Evolutionary conservation across 2,888 invertebrate species (phyloP), one percentile per base, ranked within the genome.

Genomic region (Chloromyia formosa): DNA sequence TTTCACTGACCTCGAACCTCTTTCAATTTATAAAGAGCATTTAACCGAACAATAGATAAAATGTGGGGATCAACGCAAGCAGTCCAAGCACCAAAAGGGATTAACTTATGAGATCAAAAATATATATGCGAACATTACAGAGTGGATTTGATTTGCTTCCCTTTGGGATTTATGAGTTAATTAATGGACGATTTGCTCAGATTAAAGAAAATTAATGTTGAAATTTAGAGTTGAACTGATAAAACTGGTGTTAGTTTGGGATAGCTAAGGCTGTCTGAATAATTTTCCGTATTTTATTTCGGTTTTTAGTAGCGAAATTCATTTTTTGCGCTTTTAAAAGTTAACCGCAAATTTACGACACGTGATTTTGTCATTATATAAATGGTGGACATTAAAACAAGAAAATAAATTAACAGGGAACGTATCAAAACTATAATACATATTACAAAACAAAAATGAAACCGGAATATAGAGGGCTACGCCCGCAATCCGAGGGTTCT

Each of bases 121-220:
- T 35, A 35, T 66, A 49, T 66, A 35, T 66, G 49, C 66, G 40
- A 40, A 56, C 18, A 74, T 18, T 22, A 20, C n/a, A 42, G 60
- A 73, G 61, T 27, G 75, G 64, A 42, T 75, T 75, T 60, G 68
- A 73, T 75, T 75, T 75, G 58, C 61, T 45, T 60, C 60, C 56
- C 7, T 49, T n/a, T 42, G 62, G 73, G 73, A 66, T 73, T 73
- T 73, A 75, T 68, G 49, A 75, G 73, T 73, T 73, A 73, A 75
- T 75, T 75, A 75, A 75, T 75, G 73, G 68, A 66, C 73, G 75
- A 73, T 75, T 75, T 68, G 58, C 22, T 68, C 27, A 35, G 75
- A 75, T 75, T 75, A 75, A 68, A 71, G 18, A 58, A 56, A 61
- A 66, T 53, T 69, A 45, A 56, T 64, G 72, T 45, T 22, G 61